Base-by-base conservation (phyloP, 2,888 invertebrate species). In the Conistra vaccinii region DNA sequence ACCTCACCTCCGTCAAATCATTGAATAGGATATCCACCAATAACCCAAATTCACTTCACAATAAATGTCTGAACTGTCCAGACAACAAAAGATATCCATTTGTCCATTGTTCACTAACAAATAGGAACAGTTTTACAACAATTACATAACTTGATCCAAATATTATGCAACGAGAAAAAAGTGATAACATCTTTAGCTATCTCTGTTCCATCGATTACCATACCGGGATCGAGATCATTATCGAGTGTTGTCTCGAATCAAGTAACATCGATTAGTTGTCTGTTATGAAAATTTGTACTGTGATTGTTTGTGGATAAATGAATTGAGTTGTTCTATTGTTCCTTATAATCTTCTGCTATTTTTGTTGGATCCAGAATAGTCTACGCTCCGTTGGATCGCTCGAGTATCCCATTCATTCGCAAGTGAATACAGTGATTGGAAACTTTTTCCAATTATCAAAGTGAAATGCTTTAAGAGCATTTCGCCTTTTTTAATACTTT, bases 131-230 rank as follows among this genome's bases (percentile, higher is more conserved):
- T 39, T 69, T 73, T 58, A 63, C 0, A 73, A 74, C 67, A 82
- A 84, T 86, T 84, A 72, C 81, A 73, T 65, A 84, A 84, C n/a
- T 51, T 45, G 70, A 60, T 77, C 75, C 26, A 69, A 75, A 77
- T 73, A 75, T 83, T 81, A 75, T 61, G 66, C 57, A 85, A 83
- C 6, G 7, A 73, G 66, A 73, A 71, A 63, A 74, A 63, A 69
- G 4, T 48, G 82, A 81, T 86, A 77, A 61, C 51, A 81, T 86
- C 79, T 29, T 48, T 23, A 39, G 60, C 23, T 63, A 77, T 81
- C 78, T 83, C 48, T 42, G 48, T 35, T 58, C 26, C n/a, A 78
- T 76, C 78, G 76, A 77, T 76, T 72, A 65, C 82, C 39, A 39
- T 76, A 62, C 53, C 17, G 42, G 68, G 51, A 83, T 76, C 68